A percentile compares a stretch with the other conserved stretches of the same genome.
These are phyloP conservation scores for Pipistrellus pipistrellus DNA, from an alignment of 2,797 vertebrate genomes.

Conservation along the genomic window DNA sequence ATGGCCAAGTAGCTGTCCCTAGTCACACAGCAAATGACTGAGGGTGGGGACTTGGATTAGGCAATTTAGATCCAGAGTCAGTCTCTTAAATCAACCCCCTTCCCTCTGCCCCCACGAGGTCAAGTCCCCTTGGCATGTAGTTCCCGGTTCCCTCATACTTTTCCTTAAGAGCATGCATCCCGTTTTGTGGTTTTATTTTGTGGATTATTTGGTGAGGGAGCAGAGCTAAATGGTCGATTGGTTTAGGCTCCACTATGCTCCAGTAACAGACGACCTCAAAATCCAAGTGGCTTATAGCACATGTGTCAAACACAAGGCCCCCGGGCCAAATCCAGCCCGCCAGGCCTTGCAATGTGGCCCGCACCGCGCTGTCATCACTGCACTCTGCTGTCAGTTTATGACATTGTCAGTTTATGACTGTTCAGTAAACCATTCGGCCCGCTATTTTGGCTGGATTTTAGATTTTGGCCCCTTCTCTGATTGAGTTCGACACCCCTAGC, in stretches of 20 bases:
- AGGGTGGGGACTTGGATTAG: neutral
- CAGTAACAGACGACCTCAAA: neutral
- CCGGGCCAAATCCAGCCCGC: too few relatives aligned
- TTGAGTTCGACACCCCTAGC: too few relatives aligned
- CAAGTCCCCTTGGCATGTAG: neutral
- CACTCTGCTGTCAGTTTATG: too few relatives aligned
- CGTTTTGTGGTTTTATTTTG: neutral
- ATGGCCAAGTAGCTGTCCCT: neutral
- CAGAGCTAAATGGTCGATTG: neutral
- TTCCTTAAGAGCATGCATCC: neutral
- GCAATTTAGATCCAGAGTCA: neutral
- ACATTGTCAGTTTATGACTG: too few relatives aligned
- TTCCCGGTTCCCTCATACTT: neutral
- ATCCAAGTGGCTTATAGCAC: conserved; percentile 2
- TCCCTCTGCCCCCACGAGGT: too few relatives aligned
- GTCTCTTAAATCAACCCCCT: neutral
- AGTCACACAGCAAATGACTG: neutral
- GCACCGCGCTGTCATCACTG: too few relatives aligned
- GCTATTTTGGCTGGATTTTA: too few relatives aligned
- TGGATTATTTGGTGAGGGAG: neutral
- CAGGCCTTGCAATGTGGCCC: too few relatives aligned
- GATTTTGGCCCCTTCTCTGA: too few relatives aligned
- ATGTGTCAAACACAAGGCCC: too few relatives aligned
- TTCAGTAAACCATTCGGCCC: too few relatives aligned
- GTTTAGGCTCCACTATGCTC: neutral